Evolutionary conservation across 2,113 vertebrate species (phyloP).

Genomic region (Caranx melampygus): DNA sequence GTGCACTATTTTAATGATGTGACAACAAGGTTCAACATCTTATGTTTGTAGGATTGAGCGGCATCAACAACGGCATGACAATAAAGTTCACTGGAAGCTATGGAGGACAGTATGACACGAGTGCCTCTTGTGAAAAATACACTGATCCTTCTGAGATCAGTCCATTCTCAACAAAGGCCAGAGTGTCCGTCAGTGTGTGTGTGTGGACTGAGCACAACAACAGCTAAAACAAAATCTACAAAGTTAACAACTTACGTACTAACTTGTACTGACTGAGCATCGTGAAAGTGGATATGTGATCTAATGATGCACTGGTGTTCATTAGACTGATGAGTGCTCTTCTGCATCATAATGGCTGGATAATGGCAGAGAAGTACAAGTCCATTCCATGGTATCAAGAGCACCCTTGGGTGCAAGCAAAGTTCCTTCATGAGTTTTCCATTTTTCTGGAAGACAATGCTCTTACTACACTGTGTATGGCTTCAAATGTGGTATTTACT

Average conservation of each 20-base stretch:
- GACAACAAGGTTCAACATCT: neutral
- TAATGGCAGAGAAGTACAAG: constrained; percentile 52
- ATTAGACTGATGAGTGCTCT: constrained; percentile 49
- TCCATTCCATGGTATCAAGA: constrained; percentile 45
- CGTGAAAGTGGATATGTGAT: constrained; percentile 44
- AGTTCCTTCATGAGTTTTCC: constrained; percentile 17
- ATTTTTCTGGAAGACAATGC: constrained; percentile 30
- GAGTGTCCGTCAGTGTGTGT: constrained; percentile 1
- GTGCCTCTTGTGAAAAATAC: constrained; percentile 1
- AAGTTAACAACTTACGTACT: constrained; percentile 11
- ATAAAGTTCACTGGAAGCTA: neutral
- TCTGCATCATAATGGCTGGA: constrained; percentile 42
- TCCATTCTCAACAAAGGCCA: neutral
- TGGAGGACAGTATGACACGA: constrained; percentile 11
- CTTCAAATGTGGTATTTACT: neutral
- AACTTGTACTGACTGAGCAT: neutral
- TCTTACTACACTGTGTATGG: neutral
- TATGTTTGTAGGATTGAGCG: no score
- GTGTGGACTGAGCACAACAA: neutral
- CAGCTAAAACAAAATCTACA: neutral
- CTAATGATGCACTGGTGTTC: constrained; percentile 53
- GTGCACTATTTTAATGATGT: neutral
- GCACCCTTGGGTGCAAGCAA: constrained; percentile 55
- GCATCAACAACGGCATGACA: neutral
- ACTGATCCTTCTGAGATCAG: neutral